Evolutionary conservation across 2,113 vertebrate genomes (phyloP).

Genomic region (Osmerus eperlanus): DNA sequence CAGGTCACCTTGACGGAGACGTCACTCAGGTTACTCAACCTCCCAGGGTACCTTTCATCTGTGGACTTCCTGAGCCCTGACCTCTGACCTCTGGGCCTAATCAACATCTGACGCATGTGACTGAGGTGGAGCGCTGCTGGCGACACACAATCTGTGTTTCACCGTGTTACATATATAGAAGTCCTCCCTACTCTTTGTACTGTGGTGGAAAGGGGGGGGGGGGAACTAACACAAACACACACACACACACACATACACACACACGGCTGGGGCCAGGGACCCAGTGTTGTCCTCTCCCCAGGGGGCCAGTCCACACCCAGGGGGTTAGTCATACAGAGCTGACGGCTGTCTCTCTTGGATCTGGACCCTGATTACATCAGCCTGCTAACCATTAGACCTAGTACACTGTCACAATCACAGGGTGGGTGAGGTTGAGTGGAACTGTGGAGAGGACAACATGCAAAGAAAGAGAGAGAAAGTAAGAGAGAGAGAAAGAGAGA

Average conservation of each 20-base stretch:
- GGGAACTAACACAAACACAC: background rate
- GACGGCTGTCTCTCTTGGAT: too few relatives aligned
- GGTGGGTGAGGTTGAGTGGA: constrained; percentile 29
- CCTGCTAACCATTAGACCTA: too few relatives aligned
- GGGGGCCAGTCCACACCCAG: too few relatives aligned
- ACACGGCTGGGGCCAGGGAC: background rate
- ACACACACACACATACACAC: background rate
- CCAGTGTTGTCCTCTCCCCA: too few relatives aligned
- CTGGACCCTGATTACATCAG: too few relatives aligned
- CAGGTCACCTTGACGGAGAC: too few relatives aligned
- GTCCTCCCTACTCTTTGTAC: background rate
- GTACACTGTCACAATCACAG: background rate
- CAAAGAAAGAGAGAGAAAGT: background rate
- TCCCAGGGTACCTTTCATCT: too few relatives aligned
- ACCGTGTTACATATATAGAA: background rate
- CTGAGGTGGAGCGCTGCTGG: background rate
- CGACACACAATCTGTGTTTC: constrained; percentile 2
- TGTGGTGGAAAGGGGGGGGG: constrained; percentile 8
- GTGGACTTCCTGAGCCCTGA: too few relatives aligned
- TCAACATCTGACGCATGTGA: too few relatives aligned
- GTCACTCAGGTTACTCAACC: too few relatives aligned
- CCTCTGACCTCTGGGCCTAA: too few relatives aligned
- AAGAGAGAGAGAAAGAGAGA: background rate
- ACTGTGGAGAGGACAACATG: constrained; percentile 18
- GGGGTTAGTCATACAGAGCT: too few relatives aligned